Percentiles rank a stretch among this genome's conserved stretches.
phyloP scores from a whole-genome alignment of 2,888 invertebrate species.

The Doris montereyensis region DNA sequence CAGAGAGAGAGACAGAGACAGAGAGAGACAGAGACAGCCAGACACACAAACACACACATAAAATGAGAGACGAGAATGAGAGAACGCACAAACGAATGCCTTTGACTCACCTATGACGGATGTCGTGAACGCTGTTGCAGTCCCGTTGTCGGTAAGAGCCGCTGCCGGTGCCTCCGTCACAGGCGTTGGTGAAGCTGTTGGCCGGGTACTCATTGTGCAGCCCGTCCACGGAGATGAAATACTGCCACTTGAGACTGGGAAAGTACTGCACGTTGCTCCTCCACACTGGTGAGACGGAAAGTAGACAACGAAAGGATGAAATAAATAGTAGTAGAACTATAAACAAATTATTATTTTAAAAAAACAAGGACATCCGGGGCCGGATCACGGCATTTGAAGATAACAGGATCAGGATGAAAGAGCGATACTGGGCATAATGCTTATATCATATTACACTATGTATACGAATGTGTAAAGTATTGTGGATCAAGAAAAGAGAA shows the following conservation, averaged over 20 bases:
- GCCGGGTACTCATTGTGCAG: slow-evolving; percentile 75
- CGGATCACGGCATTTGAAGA: no score
- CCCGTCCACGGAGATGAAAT: slow-evolving; percentile 74
- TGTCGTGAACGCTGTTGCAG: slow-evolving; percentile 67
- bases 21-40: background rate
- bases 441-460: no score
- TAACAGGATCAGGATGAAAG: no score
- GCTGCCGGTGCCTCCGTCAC: slow-evolving; percentile 44
- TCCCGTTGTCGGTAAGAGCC: slow-evolving; percentile 44
- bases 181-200: slow-evolving; percentile 59
- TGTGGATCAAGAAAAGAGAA: no score
- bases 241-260: slow-evolving; percentile 75
- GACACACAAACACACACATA: background rate
- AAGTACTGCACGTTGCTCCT: slow-evolving; percentile 71
- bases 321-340: no score
- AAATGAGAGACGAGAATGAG: background rate
- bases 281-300: no score
- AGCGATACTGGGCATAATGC: no score
- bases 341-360: no score
- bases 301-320: no score
- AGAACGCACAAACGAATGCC: background rate
- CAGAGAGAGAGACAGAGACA: background rate
- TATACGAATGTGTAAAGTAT: no score
- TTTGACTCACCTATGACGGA: slow-evolving; percentile 67
- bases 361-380: no score